A percentile compares a stretch with the other conserved stretches of the same genome.
Conservation (phyloP, 2,888 invertebrate species). For the Cancer borealis region DNA sequence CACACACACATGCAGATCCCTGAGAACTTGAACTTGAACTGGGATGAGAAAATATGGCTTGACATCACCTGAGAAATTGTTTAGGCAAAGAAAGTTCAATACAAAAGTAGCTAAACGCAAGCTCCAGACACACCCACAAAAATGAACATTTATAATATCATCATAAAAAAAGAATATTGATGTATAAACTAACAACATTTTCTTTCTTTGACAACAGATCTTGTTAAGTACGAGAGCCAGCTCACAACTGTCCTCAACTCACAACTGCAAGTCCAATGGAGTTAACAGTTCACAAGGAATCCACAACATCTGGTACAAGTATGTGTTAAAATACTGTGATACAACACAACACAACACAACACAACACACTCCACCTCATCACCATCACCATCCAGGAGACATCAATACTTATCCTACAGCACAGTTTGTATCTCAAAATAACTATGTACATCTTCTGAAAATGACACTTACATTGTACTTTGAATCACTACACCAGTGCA, state of each 20-base stretch:
- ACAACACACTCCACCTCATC: neutral
- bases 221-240: neutral
- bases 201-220: neutral
- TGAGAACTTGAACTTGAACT: neutral
- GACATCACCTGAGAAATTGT: constrained; percentile 3
- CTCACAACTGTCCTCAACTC: neutral
- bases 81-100: neutral
- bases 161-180: neutral
- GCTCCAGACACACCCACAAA: neutral
- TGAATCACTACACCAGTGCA: neutral
- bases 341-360: neutral
- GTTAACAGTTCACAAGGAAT: neutral
- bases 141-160: neutral
- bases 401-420: neutral
- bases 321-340: neutral
- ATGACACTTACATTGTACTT: neutral
- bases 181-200: neutral
- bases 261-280: neutral
- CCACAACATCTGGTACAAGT: neutral
- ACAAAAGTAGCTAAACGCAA: neutral
- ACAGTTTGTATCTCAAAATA: constrained; percentile 8
- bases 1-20: constrained; percentile 13
- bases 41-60: neutral
- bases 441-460: neutral
- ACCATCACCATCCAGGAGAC: neutral